Base-by-base conservation (phyloP, 1,140 invertebrate species). In the Drosophila neocordata region DNA sequence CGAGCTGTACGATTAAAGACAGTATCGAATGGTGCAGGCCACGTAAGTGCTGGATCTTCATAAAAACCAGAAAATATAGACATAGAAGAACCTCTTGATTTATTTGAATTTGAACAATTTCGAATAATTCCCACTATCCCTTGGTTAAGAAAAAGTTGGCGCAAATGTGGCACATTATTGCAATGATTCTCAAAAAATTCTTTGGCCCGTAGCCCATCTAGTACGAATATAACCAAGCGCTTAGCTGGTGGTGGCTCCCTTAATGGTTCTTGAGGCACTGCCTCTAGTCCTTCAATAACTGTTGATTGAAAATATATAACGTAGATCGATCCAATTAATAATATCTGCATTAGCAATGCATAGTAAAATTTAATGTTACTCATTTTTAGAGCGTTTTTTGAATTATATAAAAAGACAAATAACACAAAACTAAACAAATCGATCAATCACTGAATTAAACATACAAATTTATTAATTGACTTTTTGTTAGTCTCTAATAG, bases 1-100 rank as follows among this genome's bases (percentile, higher is more conserved):
- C 20, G 38, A 0, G 37, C 5, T 56, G 73, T 97, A 90, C 96
- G 94, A 93, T 99, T 99, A 84, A 99, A 98, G 2, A 99, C 94
- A 22, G 97, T 98, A 93, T 99, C 98, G 94, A 99, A 99, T 1
- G 89, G 97, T 96, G 18, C 97, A 2, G 96, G 91, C 99, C 94
- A 57, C 97, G 97, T 81, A 96, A 97, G 18, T 1, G 98, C 97
- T 1, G 98, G 98, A 93, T 99, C 98, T 94, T 99, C 98, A 93
- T 99, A 98, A 59, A 99, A 95, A 6, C 98, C 90, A 69, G 97
- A 97, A 81, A 97, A 95, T 0, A 99, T 93, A 13, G 98, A 97
- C 15, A 99, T 96, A 93, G 99, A 97, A 0, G 98, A 98, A 15
- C 98, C 97, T 65, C 98, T 93, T 0, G 97, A 98, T 93, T 99